Evolutionary conservation across 2,888 invertebrate genomes (phyloP), one percentile per base, ranked within the genome.

Genomic region (Ypsolopha scabrella): DNA sequence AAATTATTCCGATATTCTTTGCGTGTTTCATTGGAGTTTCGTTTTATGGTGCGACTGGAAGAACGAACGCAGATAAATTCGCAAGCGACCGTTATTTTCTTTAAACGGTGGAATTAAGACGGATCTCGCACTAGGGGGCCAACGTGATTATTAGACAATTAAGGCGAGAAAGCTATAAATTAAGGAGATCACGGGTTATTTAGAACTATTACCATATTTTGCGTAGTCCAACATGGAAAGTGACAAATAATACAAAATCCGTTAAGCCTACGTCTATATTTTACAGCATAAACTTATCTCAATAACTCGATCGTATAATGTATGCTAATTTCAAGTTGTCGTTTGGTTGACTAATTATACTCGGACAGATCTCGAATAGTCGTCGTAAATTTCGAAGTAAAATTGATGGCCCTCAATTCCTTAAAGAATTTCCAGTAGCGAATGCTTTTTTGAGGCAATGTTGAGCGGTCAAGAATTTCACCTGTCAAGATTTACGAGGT

Each of bases 401-500:
- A n/a, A 33, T 34, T 46, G n/a, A n/a, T 46, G 36, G 10, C 6
- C 9, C 6, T 35, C 2, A 7, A 36, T 13, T 13, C 14, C 24
- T 41, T 41, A 2, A 6, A 6, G 43, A 43, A 8, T 13, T 43
- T 13, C 43, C 43, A 43, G 43, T 43, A 43, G 43, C 43, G 7
- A 13, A 13, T 13, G 7, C 6, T 35, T 47, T n/a, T 11, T 13
- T 36, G 7, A 36, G 10, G 9, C 4, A n/a, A n/a, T 46, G n/a
- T 33, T 34, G 13, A 46, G 46, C 24, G 13, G 11, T 35, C 36
- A 24, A 13, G 34, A 36, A 39, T 50, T 41, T 43, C 50, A 35
- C 35, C 33, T 50, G 13, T 10, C 11, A n/a, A 41, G 50, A 72
- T 70, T 66, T 66, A 70, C 67, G 58, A 55, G 55, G 64, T 68